Evolutionary conservation across 2,797 vertebrate species (phyloP).

Genomic region (Chaenodraco wilsoni): DNA sequence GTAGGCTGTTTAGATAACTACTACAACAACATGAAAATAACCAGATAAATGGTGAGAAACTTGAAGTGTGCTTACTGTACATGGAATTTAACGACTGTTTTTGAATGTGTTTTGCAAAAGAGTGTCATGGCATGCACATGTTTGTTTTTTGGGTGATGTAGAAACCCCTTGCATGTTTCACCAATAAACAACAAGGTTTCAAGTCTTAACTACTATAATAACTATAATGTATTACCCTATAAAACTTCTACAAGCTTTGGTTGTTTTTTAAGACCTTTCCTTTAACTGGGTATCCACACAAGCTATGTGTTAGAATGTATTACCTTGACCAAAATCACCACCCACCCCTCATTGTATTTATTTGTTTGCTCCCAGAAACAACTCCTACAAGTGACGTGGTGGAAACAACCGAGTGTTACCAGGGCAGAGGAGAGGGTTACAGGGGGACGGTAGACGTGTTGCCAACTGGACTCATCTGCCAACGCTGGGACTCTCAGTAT

Average conservation of each 20-base stretch:
- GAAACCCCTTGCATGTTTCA: background rate
- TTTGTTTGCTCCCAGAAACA: conserved; percentile 46
- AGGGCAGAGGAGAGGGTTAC: conserved; percentile 90
- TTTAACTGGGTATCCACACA: background rate
- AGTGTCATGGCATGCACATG: background rate
- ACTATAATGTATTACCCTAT: background rate
- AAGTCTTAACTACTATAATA: background rate
- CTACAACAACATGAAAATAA: conserved; percentile 5
- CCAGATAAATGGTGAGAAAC: conserved; percentile 16
- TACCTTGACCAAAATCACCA: background rate
- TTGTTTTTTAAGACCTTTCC: background rate
- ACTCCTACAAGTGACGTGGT: conserved; percentile 74
- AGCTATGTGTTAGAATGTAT: background rate
- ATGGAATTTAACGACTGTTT: background rate
- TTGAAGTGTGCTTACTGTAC: background rate
- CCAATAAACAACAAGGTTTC: background rate
- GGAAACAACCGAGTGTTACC: conserved; percentile 86
- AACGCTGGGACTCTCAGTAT: conserved; percentile 94
- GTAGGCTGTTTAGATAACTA: conserved; percentile 2
- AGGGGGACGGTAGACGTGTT: conserved; percentile 86
- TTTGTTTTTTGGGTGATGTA: background rate
- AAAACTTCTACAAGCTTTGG: background rate
- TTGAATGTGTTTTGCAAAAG: conserved; percentile 11
- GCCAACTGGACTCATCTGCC: conserved; percentile 90
- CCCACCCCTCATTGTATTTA: background rate